Evolutionary conservation across 2,797 vertebrate species (phyloP), one percentile per base, ranked within the genome.

Genomic region (Clarias fuscus): DNA sequence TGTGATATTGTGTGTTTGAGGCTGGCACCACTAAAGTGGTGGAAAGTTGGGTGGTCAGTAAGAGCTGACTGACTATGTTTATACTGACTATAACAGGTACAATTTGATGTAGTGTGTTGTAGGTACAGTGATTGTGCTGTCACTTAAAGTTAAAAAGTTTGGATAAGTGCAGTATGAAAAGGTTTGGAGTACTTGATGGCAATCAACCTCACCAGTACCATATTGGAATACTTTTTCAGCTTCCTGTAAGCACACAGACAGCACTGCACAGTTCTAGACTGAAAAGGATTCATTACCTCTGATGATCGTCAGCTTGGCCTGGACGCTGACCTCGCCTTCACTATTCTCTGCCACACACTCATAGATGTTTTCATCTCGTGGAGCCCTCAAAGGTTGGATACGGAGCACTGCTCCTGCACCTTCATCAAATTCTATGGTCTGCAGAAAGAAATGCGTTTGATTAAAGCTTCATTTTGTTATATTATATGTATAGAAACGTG

Each of bases 391-490:
- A 0, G 98, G 98, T 94, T 99, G 98, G 93, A 99, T 99, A 88
- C 98, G 94, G 86, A 99, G 91, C 0, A 99, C 98, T 0, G 98
- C 98, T 0, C 98, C 98, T 0, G 98, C 97, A 0, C 97, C 97
- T 90, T 99, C 98, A 4, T 99, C 98, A 85, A 99, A 99, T 88
- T 99, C 98, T 8, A 99, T 99, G 0, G 97, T 99, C 98, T 99
- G 93, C 64, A 61, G 30, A 58, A 37, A 83, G 62, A 82, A 17
- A 62, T 8, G 3, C 0, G 30, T 24, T 14, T 7, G 20, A 18
- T 71, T 18, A 37, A 40, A 79, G 48, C 2, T 27, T 27, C 53
- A 72, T 72, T 11, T 43, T 11, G 22, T 40, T 40, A 13, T n/a
- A n/a, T 56, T 56, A 56, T 14, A 48, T 48, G 11, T 48, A 24